These are phyloP conservation scores for Atherinosoma microstoma DNA, from an alignment of 2,797 vertebrate genomes.

Conservation along the genomic window DNA sequence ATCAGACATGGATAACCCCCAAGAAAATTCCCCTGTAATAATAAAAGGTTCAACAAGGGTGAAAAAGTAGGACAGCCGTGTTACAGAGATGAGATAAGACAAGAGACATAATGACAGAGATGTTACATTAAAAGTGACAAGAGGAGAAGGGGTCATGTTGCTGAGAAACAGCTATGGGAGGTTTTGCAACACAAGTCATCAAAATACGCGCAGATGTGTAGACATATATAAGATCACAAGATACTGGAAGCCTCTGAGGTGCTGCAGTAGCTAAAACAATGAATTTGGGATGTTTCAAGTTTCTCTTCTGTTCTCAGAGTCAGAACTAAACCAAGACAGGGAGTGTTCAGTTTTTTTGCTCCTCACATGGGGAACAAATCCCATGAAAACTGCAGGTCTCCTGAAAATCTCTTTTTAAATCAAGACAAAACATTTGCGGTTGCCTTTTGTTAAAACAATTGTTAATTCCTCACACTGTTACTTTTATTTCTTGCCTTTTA, in stretches of 20 bases:
- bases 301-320: not conserved
- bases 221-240: not conserved
- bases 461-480: too few relatives aligned
- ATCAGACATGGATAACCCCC: not conserved
- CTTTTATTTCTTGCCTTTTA: too few relatives aligned
- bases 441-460: too few relatives aligned
- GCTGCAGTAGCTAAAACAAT: not conserved
- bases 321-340: not conserved
- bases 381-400: too few relatives aligned
- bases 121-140: not conserved
- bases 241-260: not conserved
- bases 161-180: not conserved
- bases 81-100: not conserved
- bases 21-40: not conserved
- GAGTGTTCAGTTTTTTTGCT: not conserved
- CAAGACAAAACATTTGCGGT: too few relatives aligned
- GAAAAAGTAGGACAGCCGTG: not conserved
- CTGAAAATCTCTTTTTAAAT: too few relatives aligned
- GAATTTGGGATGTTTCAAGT: too few relatives aligned
- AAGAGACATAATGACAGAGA: not conserved
- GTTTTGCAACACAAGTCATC: not conserved
- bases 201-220: not conserved
- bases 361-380: not conserved
- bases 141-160: slow-evolving; percentile 17
- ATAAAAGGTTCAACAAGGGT: not conserved